phyloP scores from a whole-genome alignment of 2,113 vertebrate species.

The Chamaetylas fuelleborni region DNA sequence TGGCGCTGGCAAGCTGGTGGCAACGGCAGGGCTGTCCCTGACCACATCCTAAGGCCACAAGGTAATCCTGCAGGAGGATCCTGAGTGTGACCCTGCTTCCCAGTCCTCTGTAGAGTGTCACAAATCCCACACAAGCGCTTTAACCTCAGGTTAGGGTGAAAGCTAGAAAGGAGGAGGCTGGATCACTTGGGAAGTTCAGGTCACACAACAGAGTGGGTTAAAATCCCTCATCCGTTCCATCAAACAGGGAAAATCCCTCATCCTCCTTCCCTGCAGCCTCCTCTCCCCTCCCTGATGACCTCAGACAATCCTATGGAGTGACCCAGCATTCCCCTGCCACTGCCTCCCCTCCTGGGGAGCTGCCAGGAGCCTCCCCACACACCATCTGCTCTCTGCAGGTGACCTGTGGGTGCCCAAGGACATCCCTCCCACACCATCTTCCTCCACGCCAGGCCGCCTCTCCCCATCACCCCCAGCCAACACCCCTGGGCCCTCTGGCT shows the following conservation, averaged over 20 bases:
- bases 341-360: rapidly evolving
- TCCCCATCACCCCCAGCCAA: neutral
- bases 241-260: neutral
- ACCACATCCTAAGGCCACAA: neutral
- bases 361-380: neutral
- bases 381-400: neutral
- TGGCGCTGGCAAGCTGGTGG: neutral
- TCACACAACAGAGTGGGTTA: neutral
- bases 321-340: neutral
- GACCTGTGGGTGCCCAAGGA: neutral
- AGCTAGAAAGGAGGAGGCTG: neutral
- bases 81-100: neutral
- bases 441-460: neutral
- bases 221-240: neutral
- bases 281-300: neutral
- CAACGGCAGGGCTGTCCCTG: neutral
- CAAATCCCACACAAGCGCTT: conserved; percentile 14
- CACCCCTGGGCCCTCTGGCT: neutral
- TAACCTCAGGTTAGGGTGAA: conserved; percentile 24
- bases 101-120: neutral
- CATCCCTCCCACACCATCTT: neutral
- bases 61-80: neutral
- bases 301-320: neutral
- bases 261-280: neutral
- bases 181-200: neutral